A percentile compares a stretch with the other conserved stretches of the same genome.
Evolutionary conservation across 2,113 vertebrate genomes (phyloP).

Genomic region (Steatornis caripensis): DNA sequence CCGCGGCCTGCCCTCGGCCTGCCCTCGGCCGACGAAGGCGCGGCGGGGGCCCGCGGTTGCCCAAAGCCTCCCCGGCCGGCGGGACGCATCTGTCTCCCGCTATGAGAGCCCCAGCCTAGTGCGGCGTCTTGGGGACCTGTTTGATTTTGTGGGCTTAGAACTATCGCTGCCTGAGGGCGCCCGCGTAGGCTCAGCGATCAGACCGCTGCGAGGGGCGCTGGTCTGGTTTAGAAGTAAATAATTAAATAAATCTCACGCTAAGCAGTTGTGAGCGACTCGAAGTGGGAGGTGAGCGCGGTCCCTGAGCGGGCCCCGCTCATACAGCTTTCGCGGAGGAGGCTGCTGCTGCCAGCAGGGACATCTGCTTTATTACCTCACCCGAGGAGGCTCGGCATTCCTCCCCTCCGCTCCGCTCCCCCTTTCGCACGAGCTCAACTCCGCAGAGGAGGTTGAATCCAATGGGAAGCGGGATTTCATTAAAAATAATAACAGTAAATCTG

Average conservation of each 20-base stretch:
- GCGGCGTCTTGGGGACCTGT: background rate
- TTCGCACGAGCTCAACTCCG: background rate
- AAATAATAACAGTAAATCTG: background rate
- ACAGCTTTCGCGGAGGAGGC: slow-evolving; percentile 38
- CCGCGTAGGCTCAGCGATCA: background rate
- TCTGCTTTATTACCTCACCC: slow-evolving; percentile 67
- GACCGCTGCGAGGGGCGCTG: background rate
- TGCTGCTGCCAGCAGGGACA: slow-evolving; percentile 72
- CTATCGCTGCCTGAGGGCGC: background rate
- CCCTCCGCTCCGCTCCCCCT: background rate
- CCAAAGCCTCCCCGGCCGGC: background rate
- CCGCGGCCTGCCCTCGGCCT: background rate
- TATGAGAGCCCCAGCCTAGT: background rate
- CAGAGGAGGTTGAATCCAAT: background rate
- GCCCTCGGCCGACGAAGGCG: too few species aligned
- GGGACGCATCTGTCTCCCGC: background rate
- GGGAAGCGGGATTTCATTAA: background rate
- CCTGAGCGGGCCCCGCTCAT: slow-evolving; percentile 39
- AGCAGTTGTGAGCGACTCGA: slow-evolving; percentile 57
- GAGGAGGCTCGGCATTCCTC: background rate
- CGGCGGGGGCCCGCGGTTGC: background rate
- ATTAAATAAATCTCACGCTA: background rate
- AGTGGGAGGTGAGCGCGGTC: slow-evolving; percentile 61
- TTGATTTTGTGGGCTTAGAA: background rate
- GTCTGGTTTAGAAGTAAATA: background rate